Conservation (phyloP, 2,113 vertebrate species). For the Platanista minor region DNA sequence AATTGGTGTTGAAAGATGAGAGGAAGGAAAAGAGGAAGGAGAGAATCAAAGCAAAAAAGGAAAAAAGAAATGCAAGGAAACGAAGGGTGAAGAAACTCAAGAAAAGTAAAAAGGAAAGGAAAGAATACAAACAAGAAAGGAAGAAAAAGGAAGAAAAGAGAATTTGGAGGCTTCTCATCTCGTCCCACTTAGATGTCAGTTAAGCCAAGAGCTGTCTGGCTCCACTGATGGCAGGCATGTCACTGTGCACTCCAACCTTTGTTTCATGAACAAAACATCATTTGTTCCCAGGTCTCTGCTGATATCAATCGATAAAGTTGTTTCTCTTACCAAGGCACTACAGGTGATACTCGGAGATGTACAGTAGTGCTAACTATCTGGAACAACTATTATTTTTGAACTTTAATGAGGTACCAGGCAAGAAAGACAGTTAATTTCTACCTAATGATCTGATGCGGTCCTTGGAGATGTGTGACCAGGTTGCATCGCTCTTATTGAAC, state of each 20-base stretch:
- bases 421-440: slow-evolving; percentile 10
- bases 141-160: background rate
- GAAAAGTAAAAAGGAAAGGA: background rate
- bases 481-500: background rate
- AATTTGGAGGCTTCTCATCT: background rate
- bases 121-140: background rate
- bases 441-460: background rate
- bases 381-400: slow-evolving; percentile 29
- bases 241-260: background rate
- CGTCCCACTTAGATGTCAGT: background rate
- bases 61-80: background rate
- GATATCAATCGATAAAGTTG: background rate
- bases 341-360: background rate
- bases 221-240: rapidly evolving
- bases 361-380: background rate
- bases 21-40: background rate
- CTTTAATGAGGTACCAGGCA: slow-evolving; percentile 32
- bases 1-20: background rate
- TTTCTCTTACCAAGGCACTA: background rate
- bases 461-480: background rate
- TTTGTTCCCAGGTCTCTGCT: background rate
- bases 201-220: background rate
- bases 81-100: background rate
- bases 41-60: background rate
- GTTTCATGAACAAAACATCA: background rate